Evolutionary conservation across 2,888 invertebrate genomes (phyloP), one percentile per base, ranked within the genome.

Genomic region (Maniola hyperantus): DNA sequence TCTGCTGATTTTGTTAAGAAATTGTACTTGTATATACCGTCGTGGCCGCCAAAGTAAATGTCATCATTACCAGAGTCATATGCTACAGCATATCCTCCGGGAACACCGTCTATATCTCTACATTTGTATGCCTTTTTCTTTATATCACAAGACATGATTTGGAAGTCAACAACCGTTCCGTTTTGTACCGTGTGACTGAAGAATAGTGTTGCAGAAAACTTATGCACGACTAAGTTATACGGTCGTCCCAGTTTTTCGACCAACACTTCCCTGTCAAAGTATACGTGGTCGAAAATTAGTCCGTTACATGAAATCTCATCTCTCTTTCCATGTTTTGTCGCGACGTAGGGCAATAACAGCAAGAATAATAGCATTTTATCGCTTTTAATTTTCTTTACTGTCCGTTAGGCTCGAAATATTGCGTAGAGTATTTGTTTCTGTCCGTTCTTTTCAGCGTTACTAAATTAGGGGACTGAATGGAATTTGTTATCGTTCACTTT

Each of bases 11-110:
- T 83, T 0, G 83, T 83, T 0, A 86, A 65, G 66, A 88, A 89
- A 64, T 88, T 88, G 68, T 88, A 90, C 73, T 86, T 88, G 72
- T 88, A 91, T 5, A 91, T 87, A 0, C 91, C 91, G n/a, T 89
- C 82, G 54, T 91, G 88, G 0, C 90, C 91, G 0, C 91, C 91
- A 50, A 91, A 83, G 67, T 87, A 91, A 1, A 91, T 78, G 39
- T 89, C 88, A n/a, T 91, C 90, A 42, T 90, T 88, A 0, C 83
- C 84, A 0, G 76, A 68, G 60, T 91, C 91, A 51, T 90, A 89
- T 0, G 84, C 87, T 5, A 91, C 77, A 0, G 91, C 90, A 48
- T 88, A 90, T 0, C 91, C 91, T 0, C 90, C 91, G 0, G 84
- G 79, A 0, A 91, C 75, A 0, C 85, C 87, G 1, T 65, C 61